Evolutionary conservation across 2,797 vertebrate genomes (phyloP), one percentile per base, ranked within the genome.

Genomic region (Oryzias sinensis): DNA sequence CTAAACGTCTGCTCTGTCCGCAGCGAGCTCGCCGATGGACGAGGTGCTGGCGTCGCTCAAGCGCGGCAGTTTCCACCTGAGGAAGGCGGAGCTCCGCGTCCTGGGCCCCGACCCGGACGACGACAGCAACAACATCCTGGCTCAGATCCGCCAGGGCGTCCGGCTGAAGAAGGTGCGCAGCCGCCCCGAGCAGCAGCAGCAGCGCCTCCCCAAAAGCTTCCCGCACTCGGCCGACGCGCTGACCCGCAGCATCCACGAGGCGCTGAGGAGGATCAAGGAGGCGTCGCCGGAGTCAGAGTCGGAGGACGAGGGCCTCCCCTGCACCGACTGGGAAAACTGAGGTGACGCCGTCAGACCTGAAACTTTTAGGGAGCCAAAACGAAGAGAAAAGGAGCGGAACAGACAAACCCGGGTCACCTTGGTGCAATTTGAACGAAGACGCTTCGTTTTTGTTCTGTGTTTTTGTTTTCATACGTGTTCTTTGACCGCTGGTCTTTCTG

Each of bases 1-100:
- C 9, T 37, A 37, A 37, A 11, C 33, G 33, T 37, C 33, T 37
- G 33, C 8, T 46, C 17, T n/a, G 14, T 62, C 29, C 13, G 2
- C 90, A 98, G 96, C 94, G 88, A 95, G 95, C 76, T 98, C 97
- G 1, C 97, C 97, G 0, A 99, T 99, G 97, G 97, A 99, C 80
- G 97, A 99, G 87, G 97, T 99, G 16, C 90, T 99, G 87, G 95
- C 95, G 66, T 98, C 96, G 7, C 91, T 99, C 70, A 99, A 99
- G 73, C 94, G 96, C 4, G 96, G 97, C 61, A 96, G 96, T 59
- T 99, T 98, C 90, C 96, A 97, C 77, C 91, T 99, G 87, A 92
- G 92, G 73, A 99, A 99, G 84, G 97, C 96, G 5, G 97, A 98
- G 85, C 95, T 97, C 63, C 93, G 96, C 6, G 94, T 94, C 58